Evolutionary conservation across 2,888 invertebrate genomes (phyloP), one percentile per base, ranked within the genome.

Genomic region (Alcis repandata): DNA sequence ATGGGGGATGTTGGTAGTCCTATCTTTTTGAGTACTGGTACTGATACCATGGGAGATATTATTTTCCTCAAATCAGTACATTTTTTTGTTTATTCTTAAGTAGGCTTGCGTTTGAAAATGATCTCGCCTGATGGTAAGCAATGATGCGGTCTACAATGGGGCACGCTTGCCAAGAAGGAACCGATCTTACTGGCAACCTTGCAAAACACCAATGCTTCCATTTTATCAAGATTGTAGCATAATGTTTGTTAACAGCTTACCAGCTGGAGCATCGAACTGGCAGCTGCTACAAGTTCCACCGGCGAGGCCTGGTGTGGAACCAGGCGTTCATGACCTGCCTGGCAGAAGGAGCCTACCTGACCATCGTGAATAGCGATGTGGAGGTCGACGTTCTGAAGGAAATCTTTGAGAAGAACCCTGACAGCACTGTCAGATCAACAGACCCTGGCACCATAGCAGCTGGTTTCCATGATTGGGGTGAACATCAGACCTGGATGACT

Each of bases 201-300:
- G n/a, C n/a, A n/a, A n/a, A n/a, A n/a, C n/a, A n/a, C n/a, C n/a
- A n/a, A n/a, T n/a, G n/a, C n/a, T n/a, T n/a, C n/a, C n/a, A n/a
- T 8, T 8, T 36, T 1, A 36, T 7, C 10, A 11, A 49, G 38
- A 2, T 13, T n/a, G n/a, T n/a, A n/a, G n/a, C n/a, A n/a, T n/a
- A n/a, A n/a, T 38, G 3, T 38, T 38, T 59, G 7, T 1, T 15
- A 19, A 9, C 51, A 70, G 69, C 41, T 15, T 67, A 69, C 52
- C 33, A 51, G 9, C 52, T 67, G 0, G 82, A 85, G 6, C 1
- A 36, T 1, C 66, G 78, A 13, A 87, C 88, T 0, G 75, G 80
- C 2, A 83, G 73, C 36, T 88, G 88, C 62, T 88, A 88, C 73
- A 88, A 88, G 70, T 85, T 87, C 69, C 87, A 88, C 65, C 59